Conservation (phyloP, 2,113 vertebrate species). For the Balaeniceps rex region DNA sequence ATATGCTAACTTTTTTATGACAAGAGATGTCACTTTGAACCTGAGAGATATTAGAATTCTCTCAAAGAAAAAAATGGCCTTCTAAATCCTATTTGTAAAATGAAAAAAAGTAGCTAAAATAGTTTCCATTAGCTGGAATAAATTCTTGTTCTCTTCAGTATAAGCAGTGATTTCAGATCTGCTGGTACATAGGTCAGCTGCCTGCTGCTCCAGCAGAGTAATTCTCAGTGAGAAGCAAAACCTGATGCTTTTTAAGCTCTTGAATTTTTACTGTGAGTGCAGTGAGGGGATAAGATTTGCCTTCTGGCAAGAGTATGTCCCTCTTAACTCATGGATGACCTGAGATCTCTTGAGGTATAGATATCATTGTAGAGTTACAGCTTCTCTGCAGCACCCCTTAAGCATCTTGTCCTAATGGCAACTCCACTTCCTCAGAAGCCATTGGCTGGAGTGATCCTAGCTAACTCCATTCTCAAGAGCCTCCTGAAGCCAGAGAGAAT, state of each 20-base stretch:
- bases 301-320: background rate
- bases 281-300: background rate
- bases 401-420: background rate
- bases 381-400: background rate
- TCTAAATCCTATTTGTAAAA: background rate
- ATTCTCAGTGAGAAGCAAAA: background rate
- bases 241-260: background rate
- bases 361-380: background rate
- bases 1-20: background rate
- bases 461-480: background rate
- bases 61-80: background rate
- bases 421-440: background rate
- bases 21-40: background rate
- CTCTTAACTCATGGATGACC: background rate
- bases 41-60: background rate
- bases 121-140: background rate
- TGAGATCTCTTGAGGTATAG: background rate
- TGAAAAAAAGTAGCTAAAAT: constrained; percentile 2
- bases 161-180: background rate
- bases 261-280: background rate
- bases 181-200: background rate
- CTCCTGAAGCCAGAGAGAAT: background rate
- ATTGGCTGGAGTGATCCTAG: background rate
- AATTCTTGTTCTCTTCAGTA: background rate
- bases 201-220: background rate